Evolutionary conservation across 1,140 invertebrate species (phyloP), one percentile per base, ranked within the genome.

Genomic region (Zaprionus davidi): DNA sequence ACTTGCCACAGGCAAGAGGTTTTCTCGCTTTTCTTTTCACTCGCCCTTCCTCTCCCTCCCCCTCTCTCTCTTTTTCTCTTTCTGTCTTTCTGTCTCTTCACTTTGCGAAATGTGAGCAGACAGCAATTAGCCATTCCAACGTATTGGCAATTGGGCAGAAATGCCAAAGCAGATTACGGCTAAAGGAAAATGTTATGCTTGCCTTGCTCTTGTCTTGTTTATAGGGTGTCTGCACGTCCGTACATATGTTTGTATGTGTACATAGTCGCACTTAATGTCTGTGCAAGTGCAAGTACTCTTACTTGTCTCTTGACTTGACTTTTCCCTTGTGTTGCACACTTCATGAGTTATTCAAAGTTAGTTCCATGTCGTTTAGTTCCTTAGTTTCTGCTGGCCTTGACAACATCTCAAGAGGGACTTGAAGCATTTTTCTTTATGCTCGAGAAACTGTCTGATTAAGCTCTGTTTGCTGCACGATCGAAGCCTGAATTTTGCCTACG

Each of bases 101-200:
- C 49, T 20, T 22, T 20, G 49, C 22, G 9, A 53, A 53, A 53
- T 53, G 22, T 24, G 22, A 53, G 24, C 13, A 28, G 13, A 28
- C 24, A 9, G 53, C 53, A 56, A 56, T 56, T 28, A 56, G 53
- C 53, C 53, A 56, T 22, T n/a, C 41, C 41, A 17, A 46, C n/a
- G 41, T 46, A 46, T 46, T 46, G 41, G 46, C 46, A 22, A 51
- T 51, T 24, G 46, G 22, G 20, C 20, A 51, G 46, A 51, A 51
- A 51, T 51, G 46, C 46, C 46, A 51, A 51, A 51, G 53, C 13
- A 28, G 53, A 56, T 26, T 28, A 28, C 24, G 15, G 13, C 6
- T 1, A 28, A 36, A 71, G 71, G 60, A 68, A 82, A 82, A 64
- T 79, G 76, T 51, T 49, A 20, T 49, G 44, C 44, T 20, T 20